Base-by-base conservation (phyloP, 2,113 vertebrate species). In the Callospermophilus lateralis region DNA sequence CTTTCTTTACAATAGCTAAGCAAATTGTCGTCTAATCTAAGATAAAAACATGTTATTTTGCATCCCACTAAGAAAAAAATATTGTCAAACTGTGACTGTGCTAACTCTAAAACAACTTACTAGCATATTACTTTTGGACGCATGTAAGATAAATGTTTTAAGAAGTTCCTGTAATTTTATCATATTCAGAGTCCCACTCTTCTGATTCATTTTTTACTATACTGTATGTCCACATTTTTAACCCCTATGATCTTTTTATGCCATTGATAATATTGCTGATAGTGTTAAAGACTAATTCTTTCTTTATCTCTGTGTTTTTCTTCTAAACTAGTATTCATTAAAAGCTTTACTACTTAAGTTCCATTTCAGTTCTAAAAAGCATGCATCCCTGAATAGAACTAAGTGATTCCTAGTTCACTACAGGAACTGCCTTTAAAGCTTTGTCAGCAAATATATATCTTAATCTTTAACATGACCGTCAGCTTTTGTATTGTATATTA, bases 1-100 rank as follows among this genome's bases (percentile, higher is more conserved):
- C 55, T 92, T 89, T 92, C 45, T 95, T 92, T 94, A 48, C 6
- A 89, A 65, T 37, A 89, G 16, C 48, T 73, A 77, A 76, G 76
- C 73, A 58, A 85, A 91, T 88, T 88, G 61, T 34, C 0, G 67
- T 51, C 76, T 95, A 93, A 83, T 84, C 53, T 78, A 22, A 74
- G 77, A 32, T 85, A 32, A 73, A 90, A 42, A 88, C 39, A 77
- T 10, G 72, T 87, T 92, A 48, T 51, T 92, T 89, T 95, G 77
- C 28, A 19, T 94, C 67, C 19, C 37, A 81, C 34, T n/a, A 89
- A 89, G 20, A 20, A 83, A 86, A 84, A 90, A 67, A 11, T 30
- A 73, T 20, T 73, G 32, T 72, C 65, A 68, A 96, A 89, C 12
- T 74, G 5, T 61, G 12, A 73, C 24, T 53, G 0, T 87, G 39